Evolutionary conservation across 2,113 vertebrate species (phyloP), one percentile per base, ranked within the genome.

Genomic region (Larimichthys crocea): DNA sequence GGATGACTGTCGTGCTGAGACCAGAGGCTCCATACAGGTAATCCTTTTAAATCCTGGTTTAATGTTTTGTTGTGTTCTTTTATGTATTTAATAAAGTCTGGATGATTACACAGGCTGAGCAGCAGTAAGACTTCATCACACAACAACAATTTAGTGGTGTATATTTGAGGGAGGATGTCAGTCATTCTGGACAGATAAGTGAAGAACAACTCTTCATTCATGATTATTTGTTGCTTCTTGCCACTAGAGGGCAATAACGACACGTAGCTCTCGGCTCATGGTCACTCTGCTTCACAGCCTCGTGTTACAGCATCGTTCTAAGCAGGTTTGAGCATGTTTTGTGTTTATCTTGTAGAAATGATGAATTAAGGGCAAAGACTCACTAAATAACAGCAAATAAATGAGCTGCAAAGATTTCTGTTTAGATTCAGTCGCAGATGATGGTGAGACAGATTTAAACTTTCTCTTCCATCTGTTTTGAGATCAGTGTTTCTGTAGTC

Each of bases 1-100:
- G 0, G 96, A 98, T 80, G 96, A 96, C 86, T 98, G 96, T 60
- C 88, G 88, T 22, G 93, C 96, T n/a, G 94, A 95, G 56, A 94
- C 92, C 31, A 90, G 56, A 66, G 90, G 91, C 5, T 89, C 91
- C 55, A 79, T 96, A 19, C 92, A 97, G 95, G 97, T 98, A 89
- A 40, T 40, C 7, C 35, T 8, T 40, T 40, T 40, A 40, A 35
- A 40, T 40, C 35, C 8, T 31, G 29, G 19, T 17, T 52, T 29
- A 3, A 17, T 4, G 10, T 46, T 26, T 6, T 15, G 55, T 6
- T 48, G n/a, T 26, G 31, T 31, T 20, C 56, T 60, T 29, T 15
- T 16, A 26, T 29, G 14, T 29, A 1, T 26, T 26, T 24, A 16
- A 29, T 29, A 16, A 8, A 59, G 24, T 11, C 56, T 11, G 31